phyloP scores from a whole-genome alignment of 1,140 invertebrate species.

The Musca vetustissima region DNA sequence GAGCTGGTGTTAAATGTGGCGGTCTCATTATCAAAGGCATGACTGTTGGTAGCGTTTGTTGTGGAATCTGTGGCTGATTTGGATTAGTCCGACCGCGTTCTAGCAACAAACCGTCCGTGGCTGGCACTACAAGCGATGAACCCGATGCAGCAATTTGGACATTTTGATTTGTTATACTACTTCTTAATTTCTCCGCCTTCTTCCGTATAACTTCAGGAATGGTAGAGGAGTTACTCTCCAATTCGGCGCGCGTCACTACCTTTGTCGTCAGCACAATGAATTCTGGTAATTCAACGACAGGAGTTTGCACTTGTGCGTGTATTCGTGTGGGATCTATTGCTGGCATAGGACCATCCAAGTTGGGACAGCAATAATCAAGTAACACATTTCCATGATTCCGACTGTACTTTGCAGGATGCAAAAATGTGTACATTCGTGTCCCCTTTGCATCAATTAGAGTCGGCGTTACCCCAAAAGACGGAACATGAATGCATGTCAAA shows the following conservation, averaged over 20 bases:
- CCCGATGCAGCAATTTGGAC: background rate
- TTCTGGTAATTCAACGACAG: slow-evolving; percentile 27
- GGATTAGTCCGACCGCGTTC: background rate
- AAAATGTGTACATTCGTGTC: slow-evolving; percentile 29
- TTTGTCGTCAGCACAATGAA: slow-evolving; percentile 28
- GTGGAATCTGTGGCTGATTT: background rate
- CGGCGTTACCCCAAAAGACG: slow-evolving; percentile 21
- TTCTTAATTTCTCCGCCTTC: slow-evolving; percentile 24
- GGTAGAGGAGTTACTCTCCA: slow-evolving; percentile 22
- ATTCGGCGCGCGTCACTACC: slow-evolving; percentile 26
- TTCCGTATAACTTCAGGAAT: slow-evolving; percentile 26
- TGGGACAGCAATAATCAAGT: slow-evolving; percentile 30
- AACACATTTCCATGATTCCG: slow-evolving; percentile 28
- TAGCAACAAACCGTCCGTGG: background rate
- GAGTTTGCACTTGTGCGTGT: slow-evolving; percentile 25
- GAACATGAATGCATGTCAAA: background rate
- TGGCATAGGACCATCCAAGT: slow-evolving; percentile 30
- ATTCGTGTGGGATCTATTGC: slow-evolving; percentile 29
- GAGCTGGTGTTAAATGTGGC: background rate
- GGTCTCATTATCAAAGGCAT: background rate
- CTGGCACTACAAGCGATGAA: background rate
- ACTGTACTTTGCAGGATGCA: slow-evolving; percentile 30
- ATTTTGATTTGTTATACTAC: background rate
- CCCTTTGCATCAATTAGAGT: slow-evolving; percentile 17
- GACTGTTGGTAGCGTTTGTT: background rate